Conservation (phyloP, 1,140 invertebrate genomes). For the Pachypsylla venusta region DNA sequence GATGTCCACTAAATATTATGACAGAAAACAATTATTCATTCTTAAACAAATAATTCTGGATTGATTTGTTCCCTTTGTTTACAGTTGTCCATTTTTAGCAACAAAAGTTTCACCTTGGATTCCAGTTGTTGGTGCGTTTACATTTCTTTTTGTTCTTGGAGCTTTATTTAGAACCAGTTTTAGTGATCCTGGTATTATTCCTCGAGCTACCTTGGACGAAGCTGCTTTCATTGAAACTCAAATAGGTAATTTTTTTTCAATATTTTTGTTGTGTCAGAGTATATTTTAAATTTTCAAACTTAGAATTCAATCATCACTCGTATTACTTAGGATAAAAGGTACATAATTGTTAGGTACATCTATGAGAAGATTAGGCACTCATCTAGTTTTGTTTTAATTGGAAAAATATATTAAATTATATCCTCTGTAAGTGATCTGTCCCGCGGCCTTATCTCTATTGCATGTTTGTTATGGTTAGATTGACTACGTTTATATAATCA, state of each 20-base stretch:
- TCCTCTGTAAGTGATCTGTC: too few relatives aligned
- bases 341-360: too few relatives aligned
- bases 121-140: constrained; percentile 66
- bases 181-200: constrained; percentile 89
- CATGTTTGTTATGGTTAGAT: too few relatives aligned
- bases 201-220: constrained; percentile 75
- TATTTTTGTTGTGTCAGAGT: constrained; percentile 18
- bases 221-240: constrained; percentile 81
- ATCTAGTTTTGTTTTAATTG: too few relatives aligned
- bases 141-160: constrained; percentile 83
- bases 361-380: too few relatives aligned
- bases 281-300: neutral
- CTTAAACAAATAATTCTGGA: neutral
- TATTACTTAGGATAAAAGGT: too few relatives aligned
- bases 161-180: constrained; percentile 81
- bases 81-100: constrained; percentile 74
- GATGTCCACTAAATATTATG: too few relatives aligned
- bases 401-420: too few relatives aligned
- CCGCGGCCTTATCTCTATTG: too few relatives aligned
- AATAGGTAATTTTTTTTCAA: constrained; percentile 40
- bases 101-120: constrained; percentile 65
- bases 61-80: constrained; percentile 28
- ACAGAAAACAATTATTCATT: too few relatives aligned
- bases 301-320: neutral
- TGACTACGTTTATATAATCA: too few relatives aligned